Conservation (phyloP, 2,797 vertebrate genomes). For the Nasua narica region DNA sequence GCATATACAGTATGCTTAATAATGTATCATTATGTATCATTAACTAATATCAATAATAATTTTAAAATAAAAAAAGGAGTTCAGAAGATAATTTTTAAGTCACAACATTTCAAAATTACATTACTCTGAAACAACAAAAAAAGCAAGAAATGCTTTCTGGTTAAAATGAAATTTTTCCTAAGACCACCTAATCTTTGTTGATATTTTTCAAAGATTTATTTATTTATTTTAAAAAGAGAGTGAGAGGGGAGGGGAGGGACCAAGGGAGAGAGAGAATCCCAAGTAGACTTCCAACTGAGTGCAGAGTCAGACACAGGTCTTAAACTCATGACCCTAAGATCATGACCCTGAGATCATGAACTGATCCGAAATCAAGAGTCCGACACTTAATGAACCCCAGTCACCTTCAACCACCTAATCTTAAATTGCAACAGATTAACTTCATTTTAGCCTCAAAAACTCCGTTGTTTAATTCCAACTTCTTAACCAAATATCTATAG, state of each 20-base stretch:
- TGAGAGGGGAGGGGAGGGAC: background rate
- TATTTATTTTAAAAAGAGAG: background rate
- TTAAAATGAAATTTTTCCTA: background rate
- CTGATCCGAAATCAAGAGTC: background rate
- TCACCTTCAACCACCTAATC: background rate
- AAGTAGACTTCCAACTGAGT: background rate
- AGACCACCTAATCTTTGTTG: background rate
- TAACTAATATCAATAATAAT: background rate
- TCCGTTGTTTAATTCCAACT: background rate
- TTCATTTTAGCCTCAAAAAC: background rate
- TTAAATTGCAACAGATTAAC: background rate
- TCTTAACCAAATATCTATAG: background rate
- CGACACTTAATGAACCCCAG: background rate
- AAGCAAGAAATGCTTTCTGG: background rate
- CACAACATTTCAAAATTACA: background rate
- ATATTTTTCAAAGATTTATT: background rate
- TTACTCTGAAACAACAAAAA: background rate
- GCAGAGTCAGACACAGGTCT: background rate
- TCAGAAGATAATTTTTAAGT: background rate
- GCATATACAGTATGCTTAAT: background rate
- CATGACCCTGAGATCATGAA: background rate
- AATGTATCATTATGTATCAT: background rate
- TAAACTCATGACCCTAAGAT: background rate
- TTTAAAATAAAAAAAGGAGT: background rate
- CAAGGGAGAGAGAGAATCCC: background rate